Evolutionary conservation across 1,140 invertebrate genomes (phyloP).

Genomic region (Papilio dardanus): DNA sequence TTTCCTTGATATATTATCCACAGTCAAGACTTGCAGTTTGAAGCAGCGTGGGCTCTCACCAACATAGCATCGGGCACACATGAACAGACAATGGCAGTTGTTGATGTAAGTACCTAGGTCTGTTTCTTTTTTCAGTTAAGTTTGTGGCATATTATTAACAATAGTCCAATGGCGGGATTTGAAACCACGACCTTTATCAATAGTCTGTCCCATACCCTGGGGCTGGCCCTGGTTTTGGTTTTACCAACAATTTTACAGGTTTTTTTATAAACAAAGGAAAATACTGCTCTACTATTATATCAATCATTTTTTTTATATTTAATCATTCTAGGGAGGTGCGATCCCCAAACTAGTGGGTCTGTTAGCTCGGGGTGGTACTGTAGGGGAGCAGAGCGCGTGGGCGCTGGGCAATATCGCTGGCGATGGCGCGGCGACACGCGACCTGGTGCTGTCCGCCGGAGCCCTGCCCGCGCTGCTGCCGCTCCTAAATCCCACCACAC

Average conservation of each 20-base stretch:
- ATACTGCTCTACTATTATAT: too few species aligned
- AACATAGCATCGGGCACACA: slow-evolving; percentile 98
- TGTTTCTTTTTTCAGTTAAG: too few species aligned
- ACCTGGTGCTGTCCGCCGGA: slow-evolving; percentile 87
- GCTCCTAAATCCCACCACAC: slow-evolving; percentile 83
- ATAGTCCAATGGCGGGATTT: too few species aligned
- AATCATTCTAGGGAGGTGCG: slow-evolving; percentile 87
- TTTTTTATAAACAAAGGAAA: too few species aligned
- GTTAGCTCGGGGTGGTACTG: slow-evolving; percentile 88
- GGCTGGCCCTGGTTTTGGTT: too few species aligned
- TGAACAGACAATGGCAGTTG: slow-evolving; percentile 93
- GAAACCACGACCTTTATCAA: too few species aligned
- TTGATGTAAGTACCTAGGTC: slow-evolving; percentile 81
- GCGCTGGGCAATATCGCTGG: slow-evolving; percentile 99
- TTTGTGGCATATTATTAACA: too few species aligned
- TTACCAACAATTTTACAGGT: too few species aligned
- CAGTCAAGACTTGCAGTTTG: slow-evolving; percentile 96
- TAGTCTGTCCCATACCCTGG: too few species aligned
- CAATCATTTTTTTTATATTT: background rate
- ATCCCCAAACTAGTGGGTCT: slow-evolving; percentile 92
- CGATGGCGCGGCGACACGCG: slow-evolving; percentile 89
- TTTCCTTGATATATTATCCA: slow-evolving; percentile 49
- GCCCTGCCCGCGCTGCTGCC: slow-evolving; percentile 87
- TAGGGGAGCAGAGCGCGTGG: slow-evolving; percentile 98
- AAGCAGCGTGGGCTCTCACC: slow-evolving; percentile 98